phyloP scores from a whole-genome alignment of 2,888 invertebrate genomes.

The Trachelus iudaicus region DNA sequence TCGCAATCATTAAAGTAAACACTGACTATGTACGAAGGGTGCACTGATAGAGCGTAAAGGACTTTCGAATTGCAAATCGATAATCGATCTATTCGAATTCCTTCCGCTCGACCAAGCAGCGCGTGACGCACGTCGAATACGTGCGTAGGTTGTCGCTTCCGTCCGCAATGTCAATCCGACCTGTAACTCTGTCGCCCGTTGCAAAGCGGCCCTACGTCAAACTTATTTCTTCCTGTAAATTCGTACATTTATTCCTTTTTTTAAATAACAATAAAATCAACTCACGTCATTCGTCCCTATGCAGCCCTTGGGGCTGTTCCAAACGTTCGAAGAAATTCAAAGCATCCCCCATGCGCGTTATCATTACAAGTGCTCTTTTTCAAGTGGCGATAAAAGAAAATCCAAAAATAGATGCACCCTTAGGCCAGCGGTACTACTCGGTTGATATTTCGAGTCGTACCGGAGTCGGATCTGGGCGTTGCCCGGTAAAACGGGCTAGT shows the following conservation, averaged over 20 bases:
- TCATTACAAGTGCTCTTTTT: background rate
- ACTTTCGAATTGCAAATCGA: slow-evolving; percentile 5
- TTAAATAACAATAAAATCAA: background rate
- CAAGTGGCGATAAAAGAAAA: background rate
- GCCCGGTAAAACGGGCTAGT: slow-evolving; percentile 27
- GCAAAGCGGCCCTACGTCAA: background rate
- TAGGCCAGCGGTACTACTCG: background rate
- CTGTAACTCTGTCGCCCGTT: background rate
- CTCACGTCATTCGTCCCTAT: background rate
- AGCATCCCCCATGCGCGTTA: background rate
- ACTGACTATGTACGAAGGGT: background rate
- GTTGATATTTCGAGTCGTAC: background rate
- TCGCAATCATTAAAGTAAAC: background rate
- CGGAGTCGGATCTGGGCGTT: slow-evolving; percentile 27
- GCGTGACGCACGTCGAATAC: background rate
- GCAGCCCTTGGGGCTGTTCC: background rate
- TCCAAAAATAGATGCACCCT: background rate
- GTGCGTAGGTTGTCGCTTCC: background rate
- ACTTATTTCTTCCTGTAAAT: background rate
- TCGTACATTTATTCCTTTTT: background rate
- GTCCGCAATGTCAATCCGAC: background rate
- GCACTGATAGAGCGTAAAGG: background rate
- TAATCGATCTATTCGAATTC: background rate
- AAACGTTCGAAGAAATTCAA: background rate
- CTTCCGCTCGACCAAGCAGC: background rate